Evolutionary conservation across 2,113 vertebrate species (phyloP).

Genomic region (Toxostoma redivivum): DNA sequence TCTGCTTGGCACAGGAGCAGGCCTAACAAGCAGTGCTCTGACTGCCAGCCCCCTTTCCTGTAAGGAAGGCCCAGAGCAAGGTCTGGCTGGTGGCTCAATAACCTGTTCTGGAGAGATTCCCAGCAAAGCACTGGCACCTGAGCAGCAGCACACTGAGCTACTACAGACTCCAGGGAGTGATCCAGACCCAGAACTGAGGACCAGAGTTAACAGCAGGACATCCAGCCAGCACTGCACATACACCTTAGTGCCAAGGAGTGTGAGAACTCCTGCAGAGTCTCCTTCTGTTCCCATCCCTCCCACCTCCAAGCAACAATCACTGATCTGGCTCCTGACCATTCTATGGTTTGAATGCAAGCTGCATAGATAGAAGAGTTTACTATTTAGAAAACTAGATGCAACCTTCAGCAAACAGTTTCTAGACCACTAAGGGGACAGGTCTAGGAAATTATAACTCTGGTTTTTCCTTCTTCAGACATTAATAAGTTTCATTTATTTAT

Average conservation of each 20-base stretch:
- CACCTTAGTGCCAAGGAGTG: accelerated
- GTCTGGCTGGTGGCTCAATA: background rate
- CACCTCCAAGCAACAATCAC: background rate
- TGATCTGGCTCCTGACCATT: background rate
- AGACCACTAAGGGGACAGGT: background rate
- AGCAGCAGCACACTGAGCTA: background rate
- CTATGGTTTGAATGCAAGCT: background rate
- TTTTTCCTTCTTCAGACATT: background rate
- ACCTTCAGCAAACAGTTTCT: background rate
- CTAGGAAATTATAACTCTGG: background rate
- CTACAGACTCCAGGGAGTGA: background rate
- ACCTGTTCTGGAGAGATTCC: background rate
- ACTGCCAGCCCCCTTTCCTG: background rate
- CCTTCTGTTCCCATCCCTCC: background rate
- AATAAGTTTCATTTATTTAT: background rate
- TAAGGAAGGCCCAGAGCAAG: background rate
- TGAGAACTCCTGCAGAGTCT: background rate
- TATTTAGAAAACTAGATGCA: background rate
- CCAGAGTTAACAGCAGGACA: background rate
- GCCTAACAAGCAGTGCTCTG: accelerated
- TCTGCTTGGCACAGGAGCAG: background rate
- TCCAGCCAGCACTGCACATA: background rate
- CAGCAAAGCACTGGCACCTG: background rate
- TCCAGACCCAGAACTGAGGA: background rate
- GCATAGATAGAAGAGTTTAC: background rate